A percentile compares a stretch with the other conserved stretches of the same genome.
These are phyloP conservation scores for Dasyurus viverrinus DNA, from an alignment of 2,113 vertebrate species.

Conservation along the genomic window DNA sequence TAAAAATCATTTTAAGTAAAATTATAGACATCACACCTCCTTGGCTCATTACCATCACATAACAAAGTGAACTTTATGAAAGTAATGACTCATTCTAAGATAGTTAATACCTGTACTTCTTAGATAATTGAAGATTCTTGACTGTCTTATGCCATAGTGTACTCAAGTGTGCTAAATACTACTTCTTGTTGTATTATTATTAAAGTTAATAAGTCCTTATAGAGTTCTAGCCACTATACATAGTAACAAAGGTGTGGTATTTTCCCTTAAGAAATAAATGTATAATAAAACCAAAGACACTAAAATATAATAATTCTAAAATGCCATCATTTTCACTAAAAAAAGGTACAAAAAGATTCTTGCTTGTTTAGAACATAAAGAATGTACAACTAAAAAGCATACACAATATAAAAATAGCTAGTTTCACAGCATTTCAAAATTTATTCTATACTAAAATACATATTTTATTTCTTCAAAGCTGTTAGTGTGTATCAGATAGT, in stretches of 20 bases:
- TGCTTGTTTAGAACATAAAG: slow-evolving; percentile 59
- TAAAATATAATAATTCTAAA: slow-evolving; percentile 65
- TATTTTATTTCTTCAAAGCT: slow-evolving; percentile 60
- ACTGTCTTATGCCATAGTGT: not conserved
- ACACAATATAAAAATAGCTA: slow-evolving; percentile 67
- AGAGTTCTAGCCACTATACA: slow-evolving; percentile 18
- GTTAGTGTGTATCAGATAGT: slow-evolving; percentile 64
- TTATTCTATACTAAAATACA: slow-evolving; percentile 62
- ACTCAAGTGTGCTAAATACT: slow-evolving; percentile 27
- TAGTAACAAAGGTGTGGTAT: slow-evolving; percentile 38
- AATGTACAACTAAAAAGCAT: slow-evolving; percentile 61
- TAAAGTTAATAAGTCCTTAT: slow-evolving; percentile 41
- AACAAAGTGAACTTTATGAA: slow-evolving; percentile 33
- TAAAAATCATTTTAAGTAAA: slow-evolving; percentile 35
- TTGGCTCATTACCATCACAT: slow-evolving; percentile 28
- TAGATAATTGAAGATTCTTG: slow-evolving; percentile 49
- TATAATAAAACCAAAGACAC: slow-evolving; percentile 47
- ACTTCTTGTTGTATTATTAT: slow-evolving; percentile 28
- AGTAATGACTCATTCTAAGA: slow-evolving; percentile 22
- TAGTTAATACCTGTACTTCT: not conserved
- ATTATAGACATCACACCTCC: not conserved
- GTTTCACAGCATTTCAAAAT: slow-evolving; percentile 62
- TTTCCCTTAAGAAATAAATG: slow-evolving; percentile 39
- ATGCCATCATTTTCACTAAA: slow-evolving; percentile 63
- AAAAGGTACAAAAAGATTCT: slow-evolving; percentile 65